Evolutionary conservation across 2,113 vertebrate species (phyloP).

Genomic region (Chamaetylas fuelleborni): DNA sequence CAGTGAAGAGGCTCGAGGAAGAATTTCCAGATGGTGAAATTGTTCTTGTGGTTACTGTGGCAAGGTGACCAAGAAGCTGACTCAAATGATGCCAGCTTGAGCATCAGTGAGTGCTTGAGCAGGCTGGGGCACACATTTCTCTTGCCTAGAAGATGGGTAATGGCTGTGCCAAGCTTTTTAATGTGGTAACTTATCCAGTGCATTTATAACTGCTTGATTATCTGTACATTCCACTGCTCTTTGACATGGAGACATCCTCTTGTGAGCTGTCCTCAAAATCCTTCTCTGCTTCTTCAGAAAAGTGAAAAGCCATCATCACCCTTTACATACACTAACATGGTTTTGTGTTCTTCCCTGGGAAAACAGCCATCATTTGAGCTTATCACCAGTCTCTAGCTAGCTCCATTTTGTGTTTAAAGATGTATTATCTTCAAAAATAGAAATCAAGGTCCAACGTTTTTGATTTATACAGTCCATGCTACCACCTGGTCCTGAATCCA

Average conservation of each 20-base stretch:
- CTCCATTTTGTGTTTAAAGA: neutral
- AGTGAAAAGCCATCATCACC: neutral
- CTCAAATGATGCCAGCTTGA: neutral
- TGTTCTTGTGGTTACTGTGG: neutral
- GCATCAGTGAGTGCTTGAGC: neutral
- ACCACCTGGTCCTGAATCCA: neutral
- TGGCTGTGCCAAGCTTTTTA: neutral
- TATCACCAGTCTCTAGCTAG: neutral
- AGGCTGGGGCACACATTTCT: neutral
- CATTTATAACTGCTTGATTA: neutral
- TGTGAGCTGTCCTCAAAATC: neutral
- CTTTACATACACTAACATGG: neutral
- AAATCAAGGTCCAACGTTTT: neutral
- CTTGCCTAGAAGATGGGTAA: neutral
- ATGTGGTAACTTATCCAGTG: neutral
- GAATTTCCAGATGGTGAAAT: neutral
- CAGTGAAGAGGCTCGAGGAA: neutral
- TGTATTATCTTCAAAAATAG: neutral
- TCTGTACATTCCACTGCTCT: neutral
- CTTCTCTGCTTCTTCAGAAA: neutral
- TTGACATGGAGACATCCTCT: neutral
- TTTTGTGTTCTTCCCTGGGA: neutral
- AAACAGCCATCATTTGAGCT: neutral
- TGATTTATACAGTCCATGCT: neutral
- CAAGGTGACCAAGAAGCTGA: neutral